Percentiles rank a stretch among this genome's conserved stretches.
These are phyloP conservation scores for Nycticryphes semicollaris DNA, from an alignment of 2,113 vertebrate species.

Conservation along the genomic window DNA sequence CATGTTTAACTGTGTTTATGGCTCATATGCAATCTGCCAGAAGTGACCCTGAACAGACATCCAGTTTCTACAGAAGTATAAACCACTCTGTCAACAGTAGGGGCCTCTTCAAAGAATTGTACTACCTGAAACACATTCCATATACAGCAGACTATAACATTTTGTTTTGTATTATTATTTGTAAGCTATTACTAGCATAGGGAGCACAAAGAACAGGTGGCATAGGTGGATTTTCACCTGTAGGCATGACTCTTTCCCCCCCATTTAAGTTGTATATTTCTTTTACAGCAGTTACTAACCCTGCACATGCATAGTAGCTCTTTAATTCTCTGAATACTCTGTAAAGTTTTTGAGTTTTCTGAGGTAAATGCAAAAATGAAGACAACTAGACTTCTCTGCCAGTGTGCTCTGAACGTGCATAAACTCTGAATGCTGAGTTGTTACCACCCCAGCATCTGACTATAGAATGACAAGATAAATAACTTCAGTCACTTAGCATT, in stretches of 20 bases:
- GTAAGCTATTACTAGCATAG: background rate
- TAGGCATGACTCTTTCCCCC: background rate
- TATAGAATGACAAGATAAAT: background rate
- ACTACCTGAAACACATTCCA: background rate
- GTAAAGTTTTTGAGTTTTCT: background rate
- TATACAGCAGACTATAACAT: background rate
- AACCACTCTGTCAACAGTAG: background rate
- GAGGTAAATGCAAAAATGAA: background rate
- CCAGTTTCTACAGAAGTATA: background rate
- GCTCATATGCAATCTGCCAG: background rate
- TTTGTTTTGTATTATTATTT: background rate
- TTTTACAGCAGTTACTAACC: background rate
- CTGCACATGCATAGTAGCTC: background rate
- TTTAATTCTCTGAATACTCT: background rate
- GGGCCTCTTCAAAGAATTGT: fast-evolving
- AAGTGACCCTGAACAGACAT: background rate
- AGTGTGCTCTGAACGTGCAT: background rate
- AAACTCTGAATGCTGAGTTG: background rate
- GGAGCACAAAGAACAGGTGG: background rate
- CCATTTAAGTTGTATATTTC: background rate
- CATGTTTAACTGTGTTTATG: background rate
- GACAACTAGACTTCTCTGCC: background rate
- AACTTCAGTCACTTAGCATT: background rate
- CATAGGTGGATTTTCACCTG: background rate
- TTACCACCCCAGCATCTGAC: background rate